Evolutionary conservation across 2,113 vertebrate genomes (phyloP).

Genomic region (Pholis gunnellus): DNA sequence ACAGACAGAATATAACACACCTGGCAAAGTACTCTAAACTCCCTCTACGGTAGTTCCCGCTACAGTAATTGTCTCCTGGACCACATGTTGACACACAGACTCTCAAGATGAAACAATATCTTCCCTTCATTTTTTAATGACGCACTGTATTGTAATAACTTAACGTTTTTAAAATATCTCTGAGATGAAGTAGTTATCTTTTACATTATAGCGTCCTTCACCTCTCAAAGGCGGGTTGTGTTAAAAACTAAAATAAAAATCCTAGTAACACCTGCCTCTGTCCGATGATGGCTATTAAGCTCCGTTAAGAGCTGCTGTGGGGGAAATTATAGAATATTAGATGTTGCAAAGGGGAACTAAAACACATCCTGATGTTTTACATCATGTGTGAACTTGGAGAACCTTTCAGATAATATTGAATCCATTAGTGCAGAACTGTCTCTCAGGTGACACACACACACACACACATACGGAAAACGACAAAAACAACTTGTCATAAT

Average conservation of each 20-base stretch:
- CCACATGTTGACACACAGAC: too few relatives aligned
- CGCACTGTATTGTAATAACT: background rate
- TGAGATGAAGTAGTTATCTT: background rate
- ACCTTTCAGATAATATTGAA: slow-evolving; percentile 42
- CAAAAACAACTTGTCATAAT: background rate
- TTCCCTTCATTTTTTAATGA: background rate
- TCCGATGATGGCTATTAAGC: slow-evolving; percentile 14
- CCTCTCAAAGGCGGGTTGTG: background rate
- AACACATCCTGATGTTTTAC: slow-evolving; percentile 39
- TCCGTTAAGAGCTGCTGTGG: slow-evolving; percentile 19
- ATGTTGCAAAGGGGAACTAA: slow-evolving; percentile 36
- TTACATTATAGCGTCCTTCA: background rate
- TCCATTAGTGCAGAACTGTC: slow-evolving; percentile 32
- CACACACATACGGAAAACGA: background rate
- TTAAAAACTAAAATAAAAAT: background rate
- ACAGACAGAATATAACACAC: too few relatives aligned
- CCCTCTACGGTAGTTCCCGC: too few relatives aligned
- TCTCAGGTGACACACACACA: slow-evolving; percentile 21
- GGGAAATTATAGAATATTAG: slow-evolving; percentile 29
- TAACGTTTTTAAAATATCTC: background rate
- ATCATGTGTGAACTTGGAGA: slow-evolving; percentile 42
- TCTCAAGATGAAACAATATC: too few relatives aligned
- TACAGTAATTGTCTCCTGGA: too few relatives aligned
- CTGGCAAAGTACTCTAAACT: too few relatives aligned
- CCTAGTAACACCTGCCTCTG: background rate